Evolutionary conservation across 2,113 vertebrate species (phyloP), one percentile per base, ranked within the genome.

Genomic region (Aix galericulata): DNA sequence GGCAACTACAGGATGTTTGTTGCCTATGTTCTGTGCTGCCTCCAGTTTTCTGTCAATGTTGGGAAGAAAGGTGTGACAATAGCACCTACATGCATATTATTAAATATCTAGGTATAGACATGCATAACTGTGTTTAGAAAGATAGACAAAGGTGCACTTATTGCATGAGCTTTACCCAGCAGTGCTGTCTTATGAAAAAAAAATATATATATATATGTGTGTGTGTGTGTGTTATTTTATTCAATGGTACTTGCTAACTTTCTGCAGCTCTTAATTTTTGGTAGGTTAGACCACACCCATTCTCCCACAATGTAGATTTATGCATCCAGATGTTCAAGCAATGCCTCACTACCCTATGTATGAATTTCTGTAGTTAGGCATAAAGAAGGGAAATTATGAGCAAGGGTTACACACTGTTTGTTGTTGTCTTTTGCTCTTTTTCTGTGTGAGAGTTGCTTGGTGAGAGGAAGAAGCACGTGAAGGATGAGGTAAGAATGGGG

Each of bases 331-430:
- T 58, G 34, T 69, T 74, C 40, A 64, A 53, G 52, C 40, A 76
- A 10, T 56, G 58, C 58, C 48, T 68, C 53, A 22, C 25, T 66
- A 42, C 21, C 27, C 27, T 32, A 2, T 34, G 4, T 55, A 63
- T 50, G 42, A 52, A 62, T 74, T 76, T 55, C 34, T 71, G 20
- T 22, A 58, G 55, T 21, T 58, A 38, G 32, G 18, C 29, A 14
- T 53, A 71, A 91, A 42, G 55, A 74, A 77, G 73, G 20, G 23
- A 58, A 55, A 60, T 66, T 13, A 69, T 31, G 32, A 75, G 44
- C 46, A 53, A 58, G 44, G 11, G 1, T 52, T 56, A 27, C 0
- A 0, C 1, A 2, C 31, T 1, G 0, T 31, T 84, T 50, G 5
- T 55, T 85, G 44, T 46, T 73, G 42, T 69, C 48, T 50, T 83